These are phyloP conservation scores for Cydia splendana DNA, from an alignment of 1,140 invertebrate genomes.

Conservation along the genomic window DNA sequence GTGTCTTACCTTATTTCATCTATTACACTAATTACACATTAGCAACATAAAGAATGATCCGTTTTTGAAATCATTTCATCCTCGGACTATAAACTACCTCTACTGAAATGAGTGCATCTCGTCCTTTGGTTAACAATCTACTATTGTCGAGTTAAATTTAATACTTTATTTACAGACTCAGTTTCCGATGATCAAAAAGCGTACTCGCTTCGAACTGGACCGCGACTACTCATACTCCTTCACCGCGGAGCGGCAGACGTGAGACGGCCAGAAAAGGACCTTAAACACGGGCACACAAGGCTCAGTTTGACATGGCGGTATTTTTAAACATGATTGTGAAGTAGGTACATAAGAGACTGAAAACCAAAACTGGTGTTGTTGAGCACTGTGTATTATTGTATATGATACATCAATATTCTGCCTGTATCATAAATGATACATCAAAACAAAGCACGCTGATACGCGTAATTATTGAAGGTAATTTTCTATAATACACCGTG, in stretches of 20 bases:
- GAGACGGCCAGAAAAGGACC: slow-evolving; percentile 42
- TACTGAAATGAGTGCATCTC: too few species aligned
- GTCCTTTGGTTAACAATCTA: too few species aligned
- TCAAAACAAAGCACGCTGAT: background rate
- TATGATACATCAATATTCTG: too few species aligned
- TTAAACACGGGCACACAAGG: background rate
- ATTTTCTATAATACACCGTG: background rate
- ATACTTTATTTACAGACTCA: slow-evolving; percentile 63
- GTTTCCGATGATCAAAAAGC: slow-evolving; percentile 65
- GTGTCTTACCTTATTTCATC: too few species aligned
- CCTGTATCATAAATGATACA: background rate
- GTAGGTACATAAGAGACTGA: background rate
- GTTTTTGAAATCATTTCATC: too few species aligned
- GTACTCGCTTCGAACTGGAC: slow-evolving; percentile 78
- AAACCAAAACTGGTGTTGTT: background rate
- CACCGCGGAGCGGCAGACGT: slow-evolving; percentile 71
- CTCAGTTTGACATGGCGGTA: background rate
- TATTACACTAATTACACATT: too few species aligned
- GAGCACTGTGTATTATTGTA: background rate
- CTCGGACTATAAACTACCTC: too few species aligned
- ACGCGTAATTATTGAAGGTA: background rate
- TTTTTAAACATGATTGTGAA: background rate
- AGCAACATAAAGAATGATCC: too few species aligned
- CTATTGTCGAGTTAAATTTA: too few species aligned
- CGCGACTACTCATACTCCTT: slow-evolving; percentile 77